A percentile compares a stretch with the other conserved stretches of the same genome.
phyloP scores from a whole-genome alignment of 2,888 invertebrate genomes.

The Strigamia crassipes region DNA sequence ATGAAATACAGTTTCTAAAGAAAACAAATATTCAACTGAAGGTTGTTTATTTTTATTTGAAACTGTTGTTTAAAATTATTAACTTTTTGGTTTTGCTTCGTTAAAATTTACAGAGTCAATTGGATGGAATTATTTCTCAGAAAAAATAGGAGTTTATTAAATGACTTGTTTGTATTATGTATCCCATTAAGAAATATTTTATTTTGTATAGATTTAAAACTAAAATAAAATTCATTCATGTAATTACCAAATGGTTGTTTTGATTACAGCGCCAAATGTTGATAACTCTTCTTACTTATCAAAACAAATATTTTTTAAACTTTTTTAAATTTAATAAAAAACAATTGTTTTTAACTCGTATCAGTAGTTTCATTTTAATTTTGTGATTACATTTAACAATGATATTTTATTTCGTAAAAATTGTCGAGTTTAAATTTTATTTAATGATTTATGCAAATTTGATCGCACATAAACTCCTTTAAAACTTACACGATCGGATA shows the following conservation, averaged over 20 bases:
- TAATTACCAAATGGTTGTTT: too few relatives aligned
- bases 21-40: slow-evolving; percentile 93
- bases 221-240: not conserved
- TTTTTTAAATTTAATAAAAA: not conserved
- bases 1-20: slow-evolving; percentile 88
- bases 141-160: slow-evolving; percentile 74
- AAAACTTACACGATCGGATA: too few relatives aligned
- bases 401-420: not conserved
- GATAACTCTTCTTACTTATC: not conserved
- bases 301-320: not conserved
- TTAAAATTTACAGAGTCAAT: slow-evolving; percentile 81
- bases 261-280: not conserved
- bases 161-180: not conserved
- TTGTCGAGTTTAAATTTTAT: not conserved
- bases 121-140: slow-evolving; percentile 92
- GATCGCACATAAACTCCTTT: not conserved
- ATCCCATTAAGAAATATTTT: not conserved
- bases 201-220: not conserved
- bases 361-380: not conserved
- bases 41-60: slow-evolving; percentile 60
- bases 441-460: slow-evolving; percentile 3
- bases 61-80: not conserved
- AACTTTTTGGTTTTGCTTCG: not conserved
- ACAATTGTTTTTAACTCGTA: not conserved
- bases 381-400: not conserved